Evolutionary conservation across 2,888 invertebrate species (phyloP).

Genomic region (Silvanus unidentatus): DNA sequence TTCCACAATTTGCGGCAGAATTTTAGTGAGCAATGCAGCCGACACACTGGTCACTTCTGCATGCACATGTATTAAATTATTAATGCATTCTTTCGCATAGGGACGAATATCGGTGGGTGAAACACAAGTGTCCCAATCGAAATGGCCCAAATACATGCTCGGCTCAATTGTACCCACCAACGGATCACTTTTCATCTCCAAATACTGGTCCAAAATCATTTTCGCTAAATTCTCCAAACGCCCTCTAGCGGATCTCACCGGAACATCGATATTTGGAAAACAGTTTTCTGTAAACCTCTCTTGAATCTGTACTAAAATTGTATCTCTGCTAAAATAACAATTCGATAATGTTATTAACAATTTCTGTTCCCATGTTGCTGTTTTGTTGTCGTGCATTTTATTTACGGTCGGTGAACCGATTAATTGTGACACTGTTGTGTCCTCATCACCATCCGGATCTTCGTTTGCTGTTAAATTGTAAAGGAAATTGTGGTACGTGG

Average conservation of each 20-base stretch:
- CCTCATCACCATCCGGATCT: conserved; percentile 54
- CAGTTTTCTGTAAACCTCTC: conserved; percentile 60
- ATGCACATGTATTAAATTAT: conserved; percentile 73
- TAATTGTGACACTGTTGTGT: conserved; percentile 57
- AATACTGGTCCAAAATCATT: conserved; percentile 69
- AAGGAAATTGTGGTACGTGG: conserved; percentile 61
- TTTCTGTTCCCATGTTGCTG: conserved; percentile 67
- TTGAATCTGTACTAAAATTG: conserved; percentile 63
- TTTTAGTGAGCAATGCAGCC: conserved; percentile 67
- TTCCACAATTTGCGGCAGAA: conserved; percentile 74
- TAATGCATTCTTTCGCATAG: conserved; percentile 83
- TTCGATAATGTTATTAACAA: conserved; percentile 83
- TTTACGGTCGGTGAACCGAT: conserved; percentile 53
- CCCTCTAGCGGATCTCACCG: conserved; percentile 62
- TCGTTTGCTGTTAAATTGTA: conserved; percentile 67
- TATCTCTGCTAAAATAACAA: conserved; percentile 74
- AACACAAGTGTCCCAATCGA: conserved; percentile 76
- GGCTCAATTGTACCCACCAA: conserved; percentile 94
- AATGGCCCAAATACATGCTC: conserved; percentile 88
- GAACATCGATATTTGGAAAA: conserved; percentile 64
- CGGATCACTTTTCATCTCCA: conserved; percentile 89
- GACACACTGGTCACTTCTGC: conserved; percentile 71
- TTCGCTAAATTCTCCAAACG: conserved; percentile 57
- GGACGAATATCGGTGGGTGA: conserved; percentile 73
- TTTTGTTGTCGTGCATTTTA: conserved; percentile 30